Conservation (phyloP, 2,797 vertebrate species). For the Zonotrichia albicollis region DNA sequence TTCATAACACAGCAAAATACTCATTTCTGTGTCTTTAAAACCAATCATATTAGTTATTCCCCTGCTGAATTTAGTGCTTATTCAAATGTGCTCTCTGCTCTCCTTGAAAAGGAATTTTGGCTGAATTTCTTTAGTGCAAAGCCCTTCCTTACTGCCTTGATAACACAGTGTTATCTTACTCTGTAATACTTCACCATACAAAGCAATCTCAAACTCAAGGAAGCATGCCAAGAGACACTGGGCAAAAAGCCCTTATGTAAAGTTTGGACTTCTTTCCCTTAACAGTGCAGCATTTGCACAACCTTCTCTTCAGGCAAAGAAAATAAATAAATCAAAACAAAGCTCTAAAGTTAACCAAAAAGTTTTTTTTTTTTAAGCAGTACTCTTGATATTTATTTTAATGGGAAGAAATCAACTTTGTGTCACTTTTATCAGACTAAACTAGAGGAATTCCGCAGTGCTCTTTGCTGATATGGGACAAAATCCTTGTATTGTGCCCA, state of each 20-base stretch:
- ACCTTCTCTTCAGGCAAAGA: slow-evolving; percentile 15
- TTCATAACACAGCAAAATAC: slow-evolving; percentile 32
- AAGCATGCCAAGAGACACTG: slow-evolving; percentile 46
- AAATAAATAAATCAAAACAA: slow-evolving; percentile 54
- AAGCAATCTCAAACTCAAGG: slow-evolving; percentile 52
- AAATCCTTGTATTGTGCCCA: neutral
- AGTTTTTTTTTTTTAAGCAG: neutral
- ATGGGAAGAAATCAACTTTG: neutral
- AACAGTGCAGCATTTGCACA: slow-evolving; percentile 34
- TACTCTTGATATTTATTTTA: slow-evolving; percentile 5
- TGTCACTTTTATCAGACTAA: neutral
- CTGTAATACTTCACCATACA: slow-evolving; percentile 46
- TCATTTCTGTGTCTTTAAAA: slow-evolving; percentile 55
- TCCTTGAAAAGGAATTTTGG: slow-evolving; percentile 50
- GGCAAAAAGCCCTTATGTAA: slow-evolving; percentile 53
- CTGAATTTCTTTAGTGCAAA: slow-evolving; percentile 27
- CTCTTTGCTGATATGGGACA: neutral
- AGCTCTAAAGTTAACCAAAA: neutral
- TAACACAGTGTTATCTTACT: slow-evolving; percentile 55
- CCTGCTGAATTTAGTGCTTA: slow-evolving; percentile 49
- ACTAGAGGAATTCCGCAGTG: neutral
- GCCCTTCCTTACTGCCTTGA: neutral
- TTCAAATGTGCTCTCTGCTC: slow-evolving; percentile 35
- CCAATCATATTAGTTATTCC: slow-evolving; percentile 51
- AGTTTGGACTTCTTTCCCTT: slow-evolving; percentile 34